Conservation (phyloP, 2,888 invertebrate species). For the Pristionchus exspectatus region DNA sequence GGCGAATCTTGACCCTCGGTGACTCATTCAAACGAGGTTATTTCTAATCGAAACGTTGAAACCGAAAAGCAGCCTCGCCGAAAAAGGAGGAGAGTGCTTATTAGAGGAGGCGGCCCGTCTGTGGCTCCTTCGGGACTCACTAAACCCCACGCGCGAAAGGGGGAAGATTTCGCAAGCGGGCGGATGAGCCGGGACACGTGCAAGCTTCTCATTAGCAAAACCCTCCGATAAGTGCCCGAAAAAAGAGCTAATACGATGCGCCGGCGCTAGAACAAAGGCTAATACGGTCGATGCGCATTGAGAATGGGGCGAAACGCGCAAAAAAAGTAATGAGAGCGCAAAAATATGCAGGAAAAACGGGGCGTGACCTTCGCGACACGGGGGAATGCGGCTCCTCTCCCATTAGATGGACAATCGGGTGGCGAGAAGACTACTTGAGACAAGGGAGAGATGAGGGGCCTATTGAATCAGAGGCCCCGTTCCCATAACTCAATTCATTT, state of each 20-base stretch:
- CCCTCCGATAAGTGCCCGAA: background rate
- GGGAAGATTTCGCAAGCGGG: conserved; percentile 19
- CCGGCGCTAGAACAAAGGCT: background rate
- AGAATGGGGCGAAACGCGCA: conserved; percentile 38
- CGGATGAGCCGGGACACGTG: background rate
- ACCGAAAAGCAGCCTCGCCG: background rate
- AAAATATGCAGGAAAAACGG: background rate
- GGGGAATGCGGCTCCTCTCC: background rate
- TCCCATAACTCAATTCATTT: conserved; percentile 38
- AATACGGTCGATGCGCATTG: background rate
- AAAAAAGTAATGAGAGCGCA: conserved; percentile 42
- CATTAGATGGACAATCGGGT: conserved; percentile 39
- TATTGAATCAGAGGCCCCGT: conserved; percentile 31
- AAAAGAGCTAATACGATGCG: background rate
- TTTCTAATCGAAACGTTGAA: background rate
- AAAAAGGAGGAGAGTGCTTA: background rate
- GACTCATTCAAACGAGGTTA: background rate
- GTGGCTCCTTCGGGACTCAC: conserved; percentile 19
- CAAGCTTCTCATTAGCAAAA: conserved; percentile 36
- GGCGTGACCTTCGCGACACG: conserved; percentile 11
- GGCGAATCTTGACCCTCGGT: background rate
- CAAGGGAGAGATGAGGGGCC: conserved; percentile 31
- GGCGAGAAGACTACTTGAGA: conserved; percentile 34
- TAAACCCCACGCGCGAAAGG: background rate
- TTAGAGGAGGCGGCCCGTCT: conserved; percentile 13